Evolutionary conservation across 2,888 invertebrate genomes (phyloP).

Genomic region (Orthonevra nobilis): DNA sequence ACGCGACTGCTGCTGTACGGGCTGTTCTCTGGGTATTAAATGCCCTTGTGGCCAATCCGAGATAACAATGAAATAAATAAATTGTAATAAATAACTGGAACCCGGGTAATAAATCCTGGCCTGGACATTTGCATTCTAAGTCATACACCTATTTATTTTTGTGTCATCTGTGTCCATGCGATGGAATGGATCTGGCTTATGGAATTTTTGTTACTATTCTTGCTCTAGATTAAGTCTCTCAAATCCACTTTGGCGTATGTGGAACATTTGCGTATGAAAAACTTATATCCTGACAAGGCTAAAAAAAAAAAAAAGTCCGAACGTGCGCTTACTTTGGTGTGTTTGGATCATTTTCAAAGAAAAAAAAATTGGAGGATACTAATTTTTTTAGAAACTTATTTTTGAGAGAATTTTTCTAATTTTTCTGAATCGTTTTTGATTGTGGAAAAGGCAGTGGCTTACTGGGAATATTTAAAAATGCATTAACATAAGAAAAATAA

Average conservation of each 20-base stretch:
- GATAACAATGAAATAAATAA: constrained; percentile 69
- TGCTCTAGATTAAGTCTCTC: not conserved
- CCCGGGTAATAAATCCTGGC: constrained; percentile 49
- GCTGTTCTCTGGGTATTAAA: constrained; percentile 21
- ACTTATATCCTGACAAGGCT: not conserved
- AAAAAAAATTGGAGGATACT: too few species aligned
- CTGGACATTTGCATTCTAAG: constrained; percentile 67
- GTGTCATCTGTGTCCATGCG: constrained; percentile 58
- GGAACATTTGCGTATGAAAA: constrained; percentile 16
- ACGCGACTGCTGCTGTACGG: not conserved
- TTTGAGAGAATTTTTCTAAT: too few species aligned
- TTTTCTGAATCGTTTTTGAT: too few species aligned
- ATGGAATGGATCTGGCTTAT: constrained; percentile 55
- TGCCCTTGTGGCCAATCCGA: constrained; percentile 60
- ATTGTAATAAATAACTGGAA: constrained; percentile 65
- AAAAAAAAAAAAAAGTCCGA: not conserved
- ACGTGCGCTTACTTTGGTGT: not conserved
- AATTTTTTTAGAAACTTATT: too few species aligned
- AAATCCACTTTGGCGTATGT: constrained; percentile 34
- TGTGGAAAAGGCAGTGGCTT: too few species aligned
- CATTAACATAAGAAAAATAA: too few species aligned
- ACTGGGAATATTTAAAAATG: too few species aligned
- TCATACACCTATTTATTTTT: constrained; percentile 64
- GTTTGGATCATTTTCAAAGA: too few species aligned
- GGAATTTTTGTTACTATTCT: constrained; percentile 33